A percentile compares a stretch with the other conserved stretches of the same genome.
Evolutionary conservation across 2,888 invertebrate genomes (phyloP).

Genomic region (Agrochola circellaris): DNA sequence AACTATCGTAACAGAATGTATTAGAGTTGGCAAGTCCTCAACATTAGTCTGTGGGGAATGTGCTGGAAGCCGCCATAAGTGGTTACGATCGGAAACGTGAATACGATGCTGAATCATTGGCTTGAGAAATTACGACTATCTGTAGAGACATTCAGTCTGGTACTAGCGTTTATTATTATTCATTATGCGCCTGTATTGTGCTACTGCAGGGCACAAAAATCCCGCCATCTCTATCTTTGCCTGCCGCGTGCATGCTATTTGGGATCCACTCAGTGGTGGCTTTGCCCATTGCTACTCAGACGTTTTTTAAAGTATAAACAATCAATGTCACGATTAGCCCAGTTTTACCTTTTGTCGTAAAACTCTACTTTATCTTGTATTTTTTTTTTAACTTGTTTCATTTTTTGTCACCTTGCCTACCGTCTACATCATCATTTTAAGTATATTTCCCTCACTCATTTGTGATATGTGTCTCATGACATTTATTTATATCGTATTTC

Average conservation of each 20-base stretch:
- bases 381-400: no score
- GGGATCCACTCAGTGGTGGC: background rate
- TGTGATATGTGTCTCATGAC: conserved; percentile 26
- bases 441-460: conserved; percentile 21
- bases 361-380: no score
- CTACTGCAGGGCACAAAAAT: background rate
- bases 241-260: background rate
- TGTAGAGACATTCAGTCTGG: conserved; percentile 12
- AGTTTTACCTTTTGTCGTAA: no score
- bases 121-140: conserved; percentile 19
- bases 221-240: no score
- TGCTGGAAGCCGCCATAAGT: conserved; percentile 15
- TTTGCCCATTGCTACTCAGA: no score
- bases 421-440: background rate
- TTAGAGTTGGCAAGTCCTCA: conserved; percentile 36
- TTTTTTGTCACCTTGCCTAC: no score
- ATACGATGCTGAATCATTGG: conserved; percentile 14
- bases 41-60: conserved; percentile 18
- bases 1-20: no score
- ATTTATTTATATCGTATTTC: conserved; percentile 49
- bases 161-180: background rate
- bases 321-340: no score
- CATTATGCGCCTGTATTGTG: background rate
- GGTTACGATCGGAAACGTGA: conserved; percentile 11
- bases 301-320: no score